Evolutionary conservation across 2,888 invertebrate species (phyloP).

Genomic region (Zonitis immaculata): DNA sequence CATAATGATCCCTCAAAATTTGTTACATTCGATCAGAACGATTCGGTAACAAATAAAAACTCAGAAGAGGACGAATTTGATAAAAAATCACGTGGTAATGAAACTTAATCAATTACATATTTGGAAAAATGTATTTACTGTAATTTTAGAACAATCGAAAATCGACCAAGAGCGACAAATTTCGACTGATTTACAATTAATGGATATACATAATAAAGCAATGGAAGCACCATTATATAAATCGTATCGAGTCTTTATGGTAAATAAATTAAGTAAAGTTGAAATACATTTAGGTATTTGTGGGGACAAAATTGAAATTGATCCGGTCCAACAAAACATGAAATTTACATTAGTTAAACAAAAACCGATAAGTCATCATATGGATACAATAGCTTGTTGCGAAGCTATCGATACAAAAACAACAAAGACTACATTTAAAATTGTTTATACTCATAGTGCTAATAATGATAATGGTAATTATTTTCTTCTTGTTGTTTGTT

Average conservation of each 20-base stretch:
- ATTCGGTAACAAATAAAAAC: slow-evolving; percentile 18
- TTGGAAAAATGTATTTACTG: too few species aligned
- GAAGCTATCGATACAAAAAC: slow-evolving; percentile 61
- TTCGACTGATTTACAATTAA: slow-evolving; percentile 55
- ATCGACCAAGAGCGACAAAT: slow-evolving; percentile 45
- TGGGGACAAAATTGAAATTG: slow-evolving; percentile 87
- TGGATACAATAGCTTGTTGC: slow-evolving; percentile 84
- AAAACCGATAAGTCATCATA: slow-evolving; percentile 78
- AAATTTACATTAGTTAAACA: slow-evolving; percentile 57
- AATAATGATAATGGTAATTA: slow-evolving; percentile 8
- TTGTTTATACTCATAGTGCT: slow-evolving; percentile 56
- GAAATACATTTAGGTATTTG: slow-evolving; percentile 85
- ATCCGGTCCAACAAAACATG: slow-evolving; percentile 67
- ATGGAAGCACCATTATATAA: slow-evolving; percentile 86
- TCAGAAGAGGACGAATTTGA: slow-evolving; percentile 12
- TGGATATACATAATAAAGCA: slow-evolving; percentile 70
- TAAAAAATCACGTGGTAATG: slow-evolving; percentile 12
- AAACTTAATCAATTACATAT: too few species aligned
- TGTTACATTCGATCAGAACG: slow-evolving; percentile 39
- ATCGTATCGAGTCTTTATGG: slow-evolving; percentile 70
- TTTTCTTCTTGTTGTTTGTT: too few species aligned
- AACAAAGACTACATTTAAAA: slow-evolving; percentile 59
- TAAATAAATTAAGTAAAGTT: slow-evolving; percentile 76
- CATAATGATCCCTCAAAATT: slow-evolving; percentile 52
- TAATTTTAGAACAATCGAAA: slow-evolving; percentile 22